Evolutionary conservation across 1,140 invertebrate genomes (phyloP).

Genomic region (Drosophila sturtevanti): DNA sequence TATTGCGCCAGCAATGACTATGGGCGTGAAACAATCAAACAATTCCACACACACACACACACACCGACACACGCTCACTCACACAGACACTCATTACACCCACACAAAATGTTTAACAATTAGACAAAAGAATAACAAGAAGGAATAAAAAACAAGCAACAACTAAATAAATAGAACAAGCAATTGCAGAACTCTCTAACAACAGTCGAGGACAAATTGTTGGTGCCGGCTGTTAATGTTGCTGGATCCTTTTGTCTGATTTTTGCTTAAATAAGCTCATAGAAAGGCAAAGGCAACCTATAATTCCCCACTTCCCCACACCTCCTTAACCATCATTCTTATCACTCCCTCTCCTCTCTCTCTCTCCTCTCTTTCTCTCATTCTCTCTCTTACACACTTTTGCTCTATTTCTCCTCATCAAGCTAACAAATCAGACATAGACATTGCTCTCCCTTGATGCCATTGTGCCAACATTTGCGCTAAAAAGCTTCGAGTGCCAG

Average conservation of each 20-base stretch:
- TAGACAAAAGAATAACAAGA: slow-evolving; percentile 73
- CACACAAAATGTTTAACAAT: slow-evolving; percentile 72
- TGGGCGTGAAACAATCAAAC: slow-evolving; percentile 60
- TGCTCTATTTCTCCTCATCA: slow-evolving; percentile 17
- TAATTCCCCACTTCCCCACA: not conserved
- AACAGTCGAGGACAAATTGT: slow-evolving; percentile 71
- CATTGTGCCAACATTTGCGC: slow-evolving; percentile 72
- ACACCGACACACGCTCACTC: slow-evolving; percentile 15
- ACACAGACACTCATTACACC: slow-evolving; percentile 9
- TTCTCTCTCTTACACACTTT: not conserved
- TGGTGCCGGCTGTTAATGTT: slow-evolving; percentile 38
- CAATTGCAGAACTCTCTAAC: slow-evolving; percentile 41
- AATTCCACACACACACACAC: slow-evolving; percentile 43
- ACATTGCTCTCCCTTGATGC: slow-evolving; percentile 32
- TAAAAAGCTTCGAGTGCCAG: slow-evolving; percentile 75
- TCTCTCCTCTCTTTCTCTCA: not conserved
- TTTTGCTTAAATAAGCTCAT: slow-evolving; percentile 60
- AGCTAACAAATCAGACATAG: slow-evolving; percentile 70
- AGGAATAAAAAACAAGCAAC: slow-evolving; percentile 37
- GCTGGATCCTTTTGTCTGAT: slow-evolving; percentile 47
- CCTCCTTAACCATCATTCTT: not conserved
- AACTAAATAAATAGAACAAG: slow-evolving; percentile 52
- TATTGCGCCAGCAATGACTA: slow-evolving; percentile 58
- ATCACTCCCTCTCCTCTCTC: not conserved
- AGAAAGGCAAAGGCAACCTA: slow-evolving; percentile 48